Evolutionary conservation across 1,140 invertebrate genomes (phyloP).

Genomic region (Batillaria attramentaria): DNA sequence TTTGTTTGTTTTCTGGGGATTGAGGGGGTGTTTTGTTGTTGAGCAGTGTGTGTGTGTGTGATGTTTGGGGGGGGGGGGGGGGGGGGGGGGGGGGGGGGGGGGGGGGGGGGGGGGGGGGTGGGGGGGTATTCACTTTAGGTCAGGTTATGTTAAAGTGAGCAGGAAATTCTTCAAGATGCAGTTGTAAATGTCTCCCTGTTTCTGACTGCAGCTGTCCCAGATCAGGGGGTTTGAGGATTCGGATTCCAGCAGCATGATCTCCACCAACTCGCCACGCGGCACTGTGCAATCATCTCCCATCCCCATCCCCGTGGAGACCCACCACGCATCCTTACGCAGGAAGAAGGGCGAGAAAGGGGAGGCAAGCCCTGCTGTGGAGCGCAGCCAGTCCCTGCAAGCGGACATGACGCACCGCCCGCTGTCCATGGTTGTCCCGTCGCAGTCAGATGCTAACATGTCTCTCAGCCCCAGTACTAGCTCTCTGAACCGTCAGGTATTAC

Average conservation of each 20-base stretch:
- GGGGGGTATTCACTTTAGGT: background rate
- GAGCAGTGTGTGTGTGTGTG: constrained; percentile 6
- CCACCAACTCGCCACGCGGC: constrained; percentile 34
- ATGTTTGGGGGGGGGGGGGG: background rate
- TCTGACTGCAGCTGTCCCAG: constrained; percentile 46
- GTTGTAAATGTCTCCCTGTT: background rate
- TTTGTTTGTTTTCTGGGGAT: background rate
- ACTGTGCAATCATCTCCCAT: constrained; percentile 36
- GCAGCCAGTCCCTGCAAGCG: constrained; percentile 64
- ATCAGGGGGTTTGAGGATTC: constrained; percentile 67
- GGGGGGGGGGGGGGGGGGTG: too few species aligned
- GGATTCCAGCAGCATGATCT: constrained; percentile 59
- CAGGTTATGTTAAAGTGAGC: background rate
- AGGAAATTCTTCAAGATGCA: background rate
- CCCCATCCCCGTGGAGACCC: constrained; percentile 71
- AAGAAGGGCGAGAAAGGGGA: constrained; percentile 69
- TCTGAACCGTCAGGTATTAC: constrained; percentile 69
- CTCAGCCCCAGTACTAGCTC: constrained; percentile 66
- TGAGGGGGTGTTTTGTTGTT: background rate
- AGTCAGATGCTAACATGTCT: constrained; percentile 67
- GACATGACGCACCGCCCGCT: constrained; percentile 69
- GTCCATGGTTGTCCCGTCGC: constrained; percentile 70
- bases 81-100: background rate
- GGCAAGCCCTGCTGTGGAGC: constrained; percentile 59
- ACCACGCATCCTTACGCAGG: constrained; percentile 75